Percentiles rank a stretch among this genome's conserved stretches.
Conservation (phyloP, 2,113 vertebrate species). For the Tetrao urogallus region DNA sequence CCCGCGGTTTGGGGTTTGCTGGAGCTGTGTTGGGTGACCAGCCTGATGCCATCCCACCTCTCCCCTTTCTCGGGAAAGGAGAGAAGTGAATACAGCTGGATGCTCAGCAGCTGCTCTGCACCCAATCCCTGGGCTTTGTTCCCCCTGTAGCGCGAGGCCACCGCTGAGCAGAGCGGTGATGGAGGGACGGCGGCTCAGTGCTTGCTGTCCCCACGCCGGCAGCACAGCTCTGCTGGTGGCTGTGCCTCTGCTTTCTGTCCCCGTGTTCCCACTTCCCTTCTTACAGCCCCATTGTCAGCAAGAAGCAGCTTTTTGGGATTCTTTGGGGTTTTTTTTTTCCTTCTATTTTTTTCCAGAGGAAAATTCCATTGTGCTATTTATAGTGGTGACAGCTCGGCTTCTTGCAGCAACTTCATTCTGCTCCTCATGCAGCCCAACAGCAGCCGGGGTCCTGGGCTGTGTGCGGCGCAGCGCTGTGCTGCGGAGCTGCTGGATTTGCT, state of each 20-base stretch:
- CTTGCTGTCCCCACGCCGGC: not conserved
- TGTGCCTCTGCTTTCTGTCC: too few species aligned
- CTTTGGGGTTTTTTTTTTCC: fast-evolving
- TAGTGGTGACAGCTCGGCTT: conserved; percentile 71
- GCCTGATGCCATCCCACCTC: not conserved
- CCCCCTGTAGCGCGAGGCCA: not conserved
- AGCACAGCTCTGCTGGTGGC: not conserved
- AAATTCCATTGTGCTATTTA: conserved; percentile 78
- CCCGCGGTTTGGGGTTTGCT: not conserved
- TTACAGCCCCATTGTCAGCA: conserved; percentile 50
- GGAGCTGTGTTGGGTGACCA: fast-evolving
- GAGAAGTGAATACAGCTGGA: not conserved
- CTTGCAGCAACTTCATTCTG: conserved; percentile 57
- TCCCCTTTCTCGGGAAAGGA: not conserved
- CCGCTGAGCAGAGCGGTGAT: too few species aligned
- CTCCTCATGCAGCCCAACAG: conserved; percentile 29
- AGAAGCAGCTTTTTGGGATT: not conserved
- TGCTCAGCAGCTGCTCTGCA: not conserved
- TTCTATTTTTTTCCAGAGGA: conserved; percentile 40
- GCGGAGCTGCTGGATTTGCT: not conserved
- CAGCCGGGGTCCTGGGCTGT: not conserved
- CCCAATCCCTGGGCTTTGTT: not conserved
- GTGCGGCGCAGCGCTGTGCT: not conserved
- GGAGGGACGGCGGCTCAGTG: not conserved
- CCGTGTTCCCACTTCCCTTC: not conserved